These are phyloP conservation scores for Drosophila fulvimacula DNA, from an alignment of 2,888 invertebrate genomes.

Conservation along the genomic window DNA sequence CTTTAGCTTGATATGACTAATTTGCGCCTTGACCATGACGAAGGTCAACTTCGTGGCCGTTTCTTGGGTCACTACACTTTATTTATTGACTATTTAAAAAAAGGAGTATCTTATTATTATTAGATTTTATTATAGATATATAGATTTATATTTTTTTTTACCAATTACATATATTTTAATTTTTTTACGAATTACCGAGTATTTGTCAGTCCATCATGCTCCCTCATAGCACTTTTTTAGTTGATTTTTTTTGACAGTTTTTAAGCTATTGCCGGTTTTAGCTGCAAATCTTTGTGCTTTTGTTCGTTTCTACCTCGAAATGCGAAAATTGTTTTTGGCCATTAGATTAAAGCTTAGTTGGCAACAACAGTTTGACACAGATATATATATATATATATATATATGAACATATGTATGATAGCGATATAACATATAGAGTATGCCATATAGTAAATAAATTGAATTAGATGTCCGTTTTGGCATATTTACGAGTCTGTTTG, in stretches of 20 bases:
- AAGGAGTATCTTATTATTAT: no score
- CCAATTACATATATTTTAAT: not conserved
- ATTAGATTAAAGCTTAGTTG: slow-evolving; percentile 37
- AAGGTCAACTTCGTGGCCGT: no score
- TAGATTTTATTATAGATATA: not conserved
- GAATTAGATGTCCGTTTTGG: slow-evolving; percentile 67
- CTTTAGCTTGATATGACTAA: no score
- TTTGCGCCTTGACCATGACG: no score
- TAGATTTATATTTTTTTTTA: not conserved
- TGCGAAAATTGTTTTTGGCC: slow-evolving; percentile 32
- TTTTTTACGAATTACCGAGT: not conserved
- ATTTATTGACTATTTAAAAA: no score
- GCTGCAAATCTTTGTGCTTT: slow-evolving; percentile 15
- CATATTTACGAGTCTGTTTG: slow-evolving; percentile 73
- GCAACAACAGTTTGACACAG: slow-evolving; percentile 21
- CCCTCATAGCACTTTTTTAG: not conserved
- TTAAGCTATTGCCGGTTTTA: slow-evolving; percentile 8
- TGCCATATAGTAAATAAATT: slow-evolving; percentile 63
- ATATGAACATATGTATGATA: slow-evolving; percentile 15
- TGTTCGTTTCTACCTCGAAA: slow-evolving; percentile 12
- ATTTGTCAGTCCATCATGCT: not conserved
- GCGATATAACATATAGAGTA: slow-evolving; percentile 27
- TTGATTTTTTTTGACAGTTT: slow-evolving; percentile 16
- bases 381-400: slow-evolving; percentile 20
- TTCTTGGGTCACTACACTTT: no score